These are phyloP conservation scores for Platerodrilus igneus DNA, from an alignment of 2,888 invertebrate species.

Conservation along the genomic window DNA sequence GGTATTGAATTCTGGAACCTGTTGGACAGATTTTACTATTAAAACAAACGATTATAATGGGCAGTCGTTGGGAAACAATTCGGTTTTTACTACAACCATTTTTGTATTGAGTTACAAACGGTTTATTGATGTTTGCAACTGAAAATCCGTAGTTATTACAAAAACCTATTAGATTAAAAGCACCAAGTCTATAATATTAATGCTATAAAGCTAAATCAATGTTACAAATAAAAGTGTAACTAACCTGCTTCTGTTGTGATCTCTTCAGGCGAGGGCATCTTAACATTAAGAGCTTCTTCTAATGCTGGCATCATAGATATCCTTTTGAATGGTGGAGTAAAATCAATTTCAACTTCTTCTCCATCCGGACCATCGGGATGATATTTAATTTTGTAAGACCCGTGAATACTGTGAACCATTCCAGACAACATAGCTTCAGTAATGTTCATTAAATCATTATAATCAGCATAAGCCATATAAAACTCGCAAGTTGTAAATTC, in stretches of 20 bases:
- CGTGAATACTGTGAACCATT: slow-evolving; percentile 90
- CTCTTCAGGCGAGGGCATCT: slow-evolving; percentile 67
- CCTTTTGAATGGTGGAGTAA: slow-evolving; percentile 93
- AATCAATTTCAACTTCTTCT: slow-evolving; percentile 83
- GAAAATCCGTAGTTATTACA: too few species aligned
- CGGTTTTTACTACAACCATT: too few species aligned
- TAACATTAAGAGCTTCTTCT: slow-evolving; percentile 72
- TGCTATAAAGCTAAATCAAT: too few species aligned
- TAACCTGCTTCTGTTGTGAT: slow-evolving; percentile 59
- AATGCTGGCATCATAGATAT: slow-evolving; percentile 88
- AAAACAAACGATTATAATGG: too few species aligned
- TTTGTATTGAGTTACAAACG: too few species aligned
- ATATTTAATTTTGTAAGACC: slow-evolving; percentile 83
- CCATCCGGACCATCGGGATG: slow-evolving; percentile 89
- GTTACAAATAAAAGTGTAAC: too few species aligned
- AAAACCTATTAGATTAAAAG: too few species aligned
- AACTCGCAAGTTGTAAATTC: slow-evolving; percentile 99
- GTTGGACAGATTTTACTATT: too few species aligned
- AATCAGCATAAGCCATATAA: slow-evolving; percentile 99
- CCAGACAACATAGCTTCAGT: slow-evolving; percentile 90
- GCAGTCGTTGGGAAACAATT: too few species aligned
- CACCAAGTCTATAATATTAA: too few species aligned
- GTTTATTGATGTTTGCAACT: too few species aligned
- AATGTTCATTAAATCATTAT: slow-evolving; percentile 88
- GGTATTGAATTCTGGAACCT: too few species aligned